These are phyloP conservation scores for Drosophila kohkoa DNA, from an alignment of 1,140 invertebrate species.

Conservation along the genomic window DNA sequence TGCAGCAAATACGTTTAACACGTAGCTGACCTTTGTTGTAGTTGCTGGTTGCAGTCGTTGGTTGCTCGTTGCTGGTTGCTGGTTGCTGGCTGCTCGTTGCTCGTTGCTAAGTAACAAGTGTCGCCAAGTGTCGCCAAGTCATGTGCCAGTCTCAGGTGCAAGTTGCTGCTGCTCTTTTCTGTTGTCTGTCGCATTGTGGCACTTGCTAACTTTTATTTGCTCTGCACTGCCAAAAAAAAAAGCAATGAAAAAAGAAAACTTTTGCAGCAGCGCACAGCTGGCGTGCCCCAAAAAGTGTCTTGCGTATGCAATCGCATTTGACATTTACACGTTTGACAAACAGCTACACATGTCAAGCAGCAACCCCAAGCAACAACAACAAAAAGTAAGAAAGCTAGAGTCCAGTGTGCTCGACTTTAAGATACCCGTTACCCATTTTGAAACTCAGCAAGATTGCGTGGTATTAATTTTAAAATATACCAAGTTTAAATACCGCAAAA, in stretches of 20 bases:
- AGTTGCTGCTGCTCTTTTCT: not conserved
- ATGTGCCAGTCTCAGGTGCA: slow-evolving; percentile 60
- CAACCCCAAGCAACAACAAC: no score
- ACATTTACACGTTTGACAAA: slow-evolving; percentile 58
- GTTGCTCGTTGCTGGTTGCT: not conserved
- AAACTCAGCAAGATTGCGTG: no score
- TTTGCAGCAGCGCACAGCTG: slow-evolving; percentile 12
- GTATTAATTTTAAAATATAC: no score
- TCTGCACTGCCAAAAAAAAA: slow-evolving; percentile 7
- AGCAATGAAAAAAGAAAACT: slow-evolving; percentile 55
- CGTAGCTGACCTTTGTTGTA: slow-evolving; percentile 46
- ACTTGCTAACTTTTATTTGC: slow-evolving; percentile 68
- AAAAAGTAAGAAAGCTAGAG: no score
- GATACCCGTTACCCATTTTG: no score
- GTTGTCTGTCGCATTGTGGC: slow-evolving; percentile 54
- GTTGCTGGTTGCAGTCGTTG: not conserved
- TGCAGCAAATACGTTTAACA: slow-evolving; percentile 76
- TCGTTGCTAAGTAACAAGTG: slow-evolving; percentile 31
- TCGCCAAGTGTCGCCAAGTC: slow-evolving; percentile 27
- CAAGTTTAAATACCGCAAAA: no score
- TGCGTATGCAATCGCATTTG: slow-evolving; percentile 56
- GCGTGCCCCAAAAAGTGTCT: slow-evolving; percentile 4
- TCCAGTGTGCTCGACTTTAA: no score
- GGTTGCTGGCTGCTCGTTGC: not conserved
- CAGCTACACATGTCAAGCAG: slow-evolving; percentile 52